Percentiles rank a stretch among this genome's conserved stretches.
phyloP scores from a whole-genome alignment of 2,797 vertebrate genomes.

The Alca torda region DNA sequence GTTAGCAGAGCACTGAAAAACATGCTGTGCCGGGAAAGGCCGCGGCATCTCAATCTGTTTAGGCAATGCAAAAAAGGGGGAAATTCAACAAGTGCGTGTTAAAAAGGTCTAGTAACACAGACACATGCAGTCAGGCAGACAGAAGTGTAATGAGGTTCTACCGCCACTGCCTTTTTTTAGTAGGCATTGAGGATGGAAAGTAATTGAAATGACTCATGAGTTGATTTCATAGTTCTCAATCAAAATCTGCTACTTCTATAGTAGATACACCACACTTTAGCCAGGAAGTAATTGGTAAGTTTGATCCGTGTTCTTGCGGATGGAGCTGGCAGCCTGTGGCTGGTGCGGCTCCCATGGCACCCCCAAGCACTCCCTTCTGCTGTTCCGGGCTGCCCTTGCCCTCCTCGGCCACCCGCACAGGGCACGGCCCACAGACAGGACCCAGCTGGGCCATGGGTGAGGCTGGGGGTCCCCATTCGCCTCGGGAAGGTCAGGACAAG shows the following conservation, averaged over 20 bases:
- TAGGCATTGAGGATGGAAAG: neutral
- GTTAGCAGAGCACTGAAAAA: neutral
- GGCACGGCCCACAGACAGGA: fast-evolving
- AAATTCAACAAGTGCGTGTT: neutral
- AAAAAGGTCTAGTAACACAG: neutral
- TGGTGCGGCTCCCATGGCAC: neutral
- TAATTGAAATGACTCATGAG: neutral
- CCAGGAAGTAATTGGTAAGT: neutral
- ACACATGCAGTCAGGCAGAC: neutral
- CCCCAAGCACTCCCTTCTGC: fast-evolving
- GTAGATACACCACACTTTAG: neutral
- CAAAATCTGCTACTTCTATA: fast-evolving
- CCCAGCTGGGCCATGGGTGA: fast-evolving
- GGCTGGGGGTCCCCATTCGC: neutral
- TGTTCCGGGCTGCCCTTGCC: neutral
- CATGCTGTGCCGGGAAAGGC: neutral
- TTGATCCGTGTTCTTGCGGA: fast-evolving
- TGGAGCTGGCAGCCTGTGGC: neutral
- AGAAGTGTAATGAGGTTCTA: neutral
- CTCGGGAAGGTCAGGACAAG: fast-evolving
- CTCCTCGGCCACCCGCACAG: fast-evolving
- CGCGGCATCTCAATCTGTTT: neutral
- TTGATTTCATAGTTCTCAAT: neutral
- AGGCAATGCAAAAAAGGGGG: neutral
- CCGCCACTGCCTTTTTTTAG: neutral